A percentile compares a stretch with the other conserved stretches of the same genome.
phyloP scores from a whole-genome alignment of 1,140 invertebrate genomes.

The Halyomorpha halys region DNA sequence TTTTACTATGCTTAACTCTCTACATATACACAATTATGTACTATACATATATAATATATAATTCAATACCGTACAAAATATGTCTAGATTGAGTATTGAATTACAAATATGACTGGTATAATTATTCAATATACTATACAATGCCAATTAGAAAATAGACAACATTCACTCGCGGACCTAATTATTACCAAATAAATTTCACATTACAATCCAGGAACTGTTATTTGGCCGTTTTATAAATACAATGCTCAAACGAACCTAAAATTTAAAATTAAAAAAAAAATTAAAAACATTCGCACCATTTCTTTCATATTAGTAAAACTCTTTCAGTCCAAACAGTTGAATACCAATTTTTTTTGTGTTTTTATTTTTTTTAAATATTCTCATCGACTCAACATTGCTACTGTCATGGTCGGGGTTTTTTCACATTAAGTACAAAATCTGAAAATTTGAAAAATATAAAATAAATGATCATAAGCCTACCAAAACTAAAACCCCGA shows the following conservation, averaged over 20 bases:
- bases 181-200: conserved; percentile 15
- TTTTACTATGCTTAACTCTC: conserved; percentile 23
- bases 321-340: conserved; percentile 7
- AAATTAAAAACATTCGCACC: conserved; percentile 10
- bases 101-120: conserved; percentile 26
- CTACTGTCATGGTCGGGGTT: no score
- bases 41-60: conserved; percentile 25
- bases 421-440: no score
- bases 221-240: conserved; percentile 18
- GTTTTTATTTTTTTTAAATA: background rate
- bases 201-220: conserved; percentile 19
- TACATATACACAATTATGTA: conserved; percentile 28
- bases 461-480: no score
- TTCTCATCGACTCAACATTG: no score
- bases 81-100: conserved; percentile 26
- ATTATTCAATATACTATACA: conserved; percentile 20
- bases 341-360: conserved; percentile 1
- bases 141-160: conserved; percentile 24
- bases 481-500: no score
- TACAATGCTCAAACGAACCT: conserved; percentile 4
- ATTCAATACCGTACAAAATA: conserved; percentile 28
- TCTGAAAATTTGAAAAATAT: no score
- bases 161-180: conserved; percentile 22
- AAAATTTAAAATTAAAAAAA: conserved; percentile 13
- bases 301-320: background rate